These are phyloP conservation scores for Loris lydekkerianus DNA, from an alignment of 2,797 vertebrate genomes.

Conservation along the genomic window DNA sequence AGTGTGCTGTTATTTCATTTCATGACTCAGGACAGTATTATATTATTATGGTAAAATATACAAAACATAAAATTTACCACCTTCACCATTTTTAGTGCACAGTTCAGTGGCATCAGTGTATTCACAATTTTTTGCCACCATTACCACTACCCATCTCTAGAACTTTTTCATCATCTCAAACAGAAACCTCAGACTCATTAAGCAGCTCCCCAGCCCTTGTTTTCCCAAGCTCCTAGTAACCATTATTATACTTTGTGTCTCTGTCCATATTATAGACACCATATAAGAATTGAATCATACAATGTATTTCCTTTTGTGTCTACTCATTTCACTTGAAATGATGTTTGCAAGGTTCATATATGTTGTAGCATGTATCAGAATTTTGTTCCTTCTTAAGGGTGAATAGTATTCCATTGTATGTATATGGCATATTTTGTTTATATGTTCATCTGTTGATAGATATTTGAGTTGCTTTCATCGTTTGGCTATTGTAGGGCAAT, in stretches of 20 bases:
- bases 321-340: slow-evolving; percentile 31
- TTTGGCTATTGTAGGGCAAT: slow-evolving; percentile 21
- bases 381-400: slow-evolving; percentile 30
- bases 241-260: not conserved
- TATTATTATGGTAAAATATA: not conserved
- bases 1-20: not conserved
- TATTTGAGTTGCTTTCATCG: not conserved
- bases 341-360: not conserved
- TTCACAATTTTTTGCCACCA: not conserved
- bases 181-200: not conserved
- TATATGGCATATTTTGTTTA: not conserved
- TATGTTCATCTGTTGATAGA: not conserved
- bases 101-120: not conserved
- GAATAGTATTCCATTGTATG: not conserved
- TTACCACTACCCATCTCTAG: not conserved
- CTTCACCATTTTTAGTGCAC: not conserved
- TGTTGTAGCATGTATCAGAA: not conserved
- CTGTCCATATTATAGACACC: not conserved
- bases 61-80: not conserved
- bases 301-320: not conserved
- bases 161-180: not conserved
- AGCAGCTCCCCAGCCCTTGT: not conserved
- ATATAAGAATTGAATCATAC: not conserved
- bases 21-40: not conserved
- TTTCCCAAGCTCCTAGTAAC: not conserved